Evolutionary conservation across 2,888 invertebrate species (phyloP).

Genomic region (Euphydryas editha): DNA sequence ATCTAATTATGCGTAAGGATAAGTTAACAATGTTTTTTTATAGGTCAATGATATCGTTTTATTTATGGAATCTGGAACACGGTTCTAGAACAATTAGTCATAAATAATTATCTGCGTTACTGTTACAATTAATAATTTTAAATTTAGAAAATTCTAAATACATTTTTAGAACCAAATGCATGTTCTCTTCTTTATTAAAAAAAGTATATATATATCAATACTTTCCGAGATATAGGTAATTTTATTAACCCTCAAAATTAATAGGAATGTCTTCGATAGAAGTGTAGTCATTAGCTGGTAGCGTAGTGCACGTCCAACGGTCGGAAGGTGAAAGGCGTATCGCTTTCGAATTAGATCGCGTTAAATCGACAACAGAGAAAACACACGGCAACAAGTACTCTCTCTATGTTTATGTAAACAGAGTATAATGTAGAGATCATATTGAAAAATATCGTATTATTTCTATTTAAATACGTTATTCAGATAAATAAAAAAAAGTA

Average conservation of each 20-base stretch:
- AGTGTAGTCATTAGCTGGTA: conserved; percentile 34
- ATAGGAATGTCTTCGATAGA: conserved; percentile 17
- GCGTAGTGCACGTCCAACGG: conserved; percentile 57
- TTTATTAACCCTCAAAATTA: conserved; percentile 27
- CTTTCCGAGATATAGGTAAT: conserved; percentile 17
- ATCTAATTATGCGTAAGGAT: conserved; percentile 22
- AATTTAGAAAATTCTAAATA: not conserved
- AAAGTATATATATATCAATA: not conserved
- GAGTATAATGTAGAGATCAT: conserved; percentile 18
- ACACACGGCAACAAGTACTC: conserved; percentile 51
- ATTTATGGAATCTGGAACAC: conserved; percentile 33
- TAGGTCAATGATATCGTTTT: conserved; percentile 37
- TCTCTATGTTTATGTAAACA: conserved; percentile 46
- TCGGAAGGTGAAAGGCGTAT: conserved; percentile 81
- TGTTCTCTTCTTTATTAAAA: not conserved
- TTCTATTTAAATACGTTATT: not conserved
- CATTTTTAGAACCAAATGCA: not conserved
- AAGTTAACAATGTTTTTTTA: conserved; percentile 22
- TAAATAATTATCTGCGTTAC: conserved; percentile 3
- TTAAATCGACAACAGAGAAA: conserved; percentile 73
- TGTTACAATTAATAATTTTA: not conserved
- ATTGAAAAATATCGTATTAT: conserved; percentile 11
- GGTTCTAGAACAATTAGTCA: conserved; percentile 20
- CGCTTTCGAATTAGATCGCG: conserved; percentile 81
- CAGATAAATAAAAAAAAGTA: no score